A percentile compares a stretch with the other conserved stretches of the same genome.
phyloP scores from a whole-genome alignment of 2,113 vertebrate species.

The Brachyistius frenatus region DNA sequence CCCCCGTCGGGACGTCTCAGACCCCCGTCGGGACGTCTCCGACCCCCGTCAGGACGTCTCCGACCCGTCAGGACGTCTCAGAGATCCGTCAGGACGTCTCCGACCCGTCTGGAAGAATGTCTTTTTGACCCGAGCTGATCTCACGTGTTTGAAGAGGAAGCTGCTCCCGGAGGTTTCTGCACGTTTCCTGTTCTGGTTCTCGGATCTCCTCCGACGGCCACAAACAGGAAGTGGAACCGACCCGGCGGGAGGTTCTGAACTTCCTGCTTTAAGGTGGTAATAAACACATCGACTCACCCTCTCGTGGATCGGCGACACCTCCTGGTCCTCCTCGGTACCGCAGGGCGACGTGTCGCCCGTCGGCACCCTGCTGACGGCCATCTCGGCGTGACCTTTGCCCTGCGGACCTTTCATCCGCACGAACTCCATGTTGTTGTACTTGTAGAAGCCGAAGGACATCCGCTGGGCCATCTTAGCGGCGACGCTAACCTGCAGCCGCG shows the following conservation, averaged over 20 bases:
- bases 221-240: slow-evolving; percentile 12
- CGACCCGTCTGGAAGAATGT: slow-evolving; percentile 10
- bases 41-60: no score
- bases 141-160: not conserved
- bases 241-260: not conserved
- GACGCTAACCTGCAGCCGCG: slow-evolving; percentile 90
- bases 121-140: slow-evolving; percentile 68
- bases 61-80: no score
- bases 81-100: no score
- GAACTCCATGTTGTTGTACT: slow-evolving; percentile 99
- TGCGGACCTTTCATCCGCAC: slow-evolving; percentile 99
- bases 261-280: not conserved
- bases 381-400: slow-evolving; percentile 98
- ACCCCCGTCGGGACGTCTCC: no score
- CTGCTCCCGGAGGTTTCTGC: not conserved
- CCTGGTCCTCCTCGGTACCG: slow-evolving; percentile 93
- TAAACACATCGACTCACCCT: slow-evolving; percentile 81
- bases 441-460: slow-evolving; percentile 99
- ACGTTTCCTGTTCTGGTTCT: no score
- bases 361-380: slow-evolving; percentile 96
- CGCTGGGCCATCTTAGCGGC: slow-evolving; percentile 98
- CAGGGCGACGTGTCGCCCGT: slow-evolving; percentile 96
- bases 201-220: no score
- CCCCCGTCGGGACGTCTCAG: no score
- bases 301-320: slow-evolving; percentile 92